phyloP scores from a whole-genome alignment of 2,113 vertebrate genomes.

The Patagioenas fasciata region DNA sequence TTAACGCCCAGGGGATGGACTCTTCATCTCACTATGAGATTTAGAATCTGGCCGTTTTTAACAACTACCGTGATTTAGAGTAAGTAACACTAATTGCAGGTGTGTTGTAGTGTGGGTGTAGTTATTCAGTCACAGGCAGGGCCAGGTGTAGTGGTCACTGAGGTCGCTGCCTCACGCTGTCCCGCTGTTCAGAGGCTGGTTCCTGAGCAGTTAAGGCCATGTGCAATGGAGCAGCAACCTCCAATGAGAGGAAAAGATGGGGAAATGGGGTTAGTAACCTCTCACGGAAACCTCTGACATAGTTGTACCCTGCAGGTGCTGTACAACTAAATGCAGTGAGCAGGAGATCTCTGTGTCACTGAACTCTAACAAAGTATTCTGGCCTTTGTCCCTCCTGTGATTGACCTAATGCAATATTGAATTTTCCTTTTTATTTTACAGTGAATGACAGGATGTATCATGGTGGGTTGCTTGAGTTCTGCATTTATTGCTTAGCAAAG shows the following conservation, averaged over 20 bases:
- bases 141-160: not conserved
- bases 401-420: not conserved
- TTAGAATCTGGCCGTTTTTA: not conserved
- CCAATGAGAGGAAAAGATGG: not conserved
- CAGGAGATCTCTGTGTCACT: not conserved
- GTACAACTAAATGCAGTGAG: not conserved
- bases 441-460: not conserved
- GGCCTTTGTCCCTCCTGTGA: not conserved
- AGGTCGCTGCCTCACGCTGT: not conserved
- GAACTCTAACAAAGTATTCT: not conserved
- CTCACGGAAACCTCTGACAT: not conserved
- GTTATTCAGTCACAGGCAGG: not conserved
- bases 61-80: not conserved
- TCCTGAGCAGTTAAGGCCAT: not conserved
- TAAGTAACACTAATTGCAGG: not conserved
- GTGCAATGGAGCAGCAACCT: not conserved
- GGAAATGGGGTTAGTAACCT: not conserved
- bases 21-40: not conserved
- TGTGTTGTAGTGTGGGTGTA: accelerated
- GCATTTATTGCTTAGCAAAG: not conserved
- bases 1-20: accelerated
- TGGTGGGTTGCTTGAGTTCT: not conserved
- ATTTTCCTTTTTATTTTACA: conserved; percentile 12
- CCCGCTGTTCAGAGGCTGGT: not conserved
- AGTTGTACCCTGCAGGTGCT: not conserved